A percentile compares a stretch with the other conserved stretches of the same genome.
Conservation (phyloP, 2,888 invertebrate species). For the Ochropleura plecta region DNA sequence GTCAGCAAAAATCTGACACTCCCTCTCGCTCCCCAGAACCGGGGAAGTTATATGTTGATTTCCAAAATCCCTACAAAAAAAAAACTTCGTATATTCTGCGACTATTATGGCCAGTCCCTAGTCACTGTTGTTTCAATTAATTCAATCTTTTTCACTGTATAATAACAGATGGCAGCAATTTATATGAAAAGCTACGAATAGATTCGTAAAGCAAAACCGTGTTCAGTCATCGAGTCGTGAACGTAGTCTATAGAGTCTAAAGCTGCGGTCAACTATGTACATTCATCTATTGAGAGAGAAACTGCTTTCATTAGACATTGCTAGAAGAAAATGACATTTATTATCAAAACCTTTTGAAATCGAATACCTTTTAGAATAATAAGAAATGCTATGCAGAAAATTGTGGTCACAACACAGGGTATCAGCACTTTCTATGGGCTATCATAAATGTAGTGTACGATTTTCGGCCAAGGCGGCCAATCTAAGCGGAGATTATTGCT, state of each 20-base stretch:
- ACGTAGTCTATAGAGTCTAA: slow-evolving; percentile 6
- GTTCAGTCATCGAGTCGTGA: slow-evolving; percentile 25
- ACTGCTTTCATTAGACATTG: slow-evolving; percentile 21
- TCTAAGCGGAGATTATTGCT: too few relatives aligned
- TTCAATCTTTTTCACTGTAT: background rate
- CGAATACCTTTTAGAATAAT: background rate
- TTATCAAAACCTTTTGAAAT: slow-evolving; percentile 4
- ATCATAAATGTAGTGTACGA: too few relatives aligned
- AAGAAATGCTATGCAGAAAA: background rate
- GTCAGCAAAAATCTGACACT: too few relatives aligned
- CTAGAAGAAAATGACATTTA: slow-evolving; percentile 8
- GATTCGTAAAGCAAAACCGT: slow-evolving; percentile 25
- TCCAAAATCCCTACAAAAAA: too few relatives aligned
- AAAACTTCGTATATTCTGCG: background rate
- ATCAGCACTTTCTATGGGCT: too few relatives aligned
- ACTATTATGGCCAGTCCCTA: background rate
- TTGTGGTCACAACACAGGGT: background rate
- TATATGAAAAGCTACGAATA: slow-evolving; percentile 17
- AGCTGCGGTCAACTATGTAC: slow-evolving; percentile 6
- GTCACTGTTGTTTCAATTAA: slow-evolving; percentile 6
- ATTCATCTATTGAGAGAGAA: slow-evolving; percentile 9
- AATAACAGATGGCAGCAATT: background rate
- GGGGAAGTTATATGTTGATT: too few relatives aligned
- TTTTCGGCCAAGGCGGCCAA: too few relatives aligned
- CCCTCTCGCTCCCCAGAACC: too few relatives aligned